Conservation (phyloP, 2,888 invertebrate species). For the Blastobasis adustella region DNA sequence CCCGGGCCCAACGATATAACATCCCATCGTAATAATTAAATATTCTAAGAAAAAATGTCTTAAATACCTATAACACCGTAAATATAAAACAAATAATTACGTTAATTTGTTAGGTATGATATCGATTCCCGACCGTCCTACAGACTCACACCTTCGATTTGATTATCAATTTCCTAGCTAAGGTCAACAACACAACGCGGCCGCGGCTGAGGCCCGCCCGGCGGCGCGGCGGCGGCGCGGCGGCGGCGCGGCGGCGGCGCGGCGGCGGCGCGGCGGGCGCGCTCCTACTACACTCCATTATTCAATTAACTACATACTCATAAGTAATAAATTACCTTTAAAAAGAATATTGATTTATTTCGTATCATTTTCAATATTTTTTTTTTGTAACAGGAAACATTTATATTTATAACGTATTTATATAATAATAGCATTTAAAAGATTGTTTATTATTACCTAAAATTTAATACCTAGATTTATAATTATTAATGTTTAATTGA, state of each 20-base stretch:
- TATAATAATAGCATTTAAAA: conserved; percentile 76
- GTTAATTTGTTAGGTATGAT: conserved; percentile 75
- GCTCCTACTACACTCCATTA: conserved; percentile 51
- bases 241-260: conserved; percentile 15
- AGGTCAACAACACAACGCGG: conserved; percentile 71
- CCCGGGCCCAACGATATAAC: conserved; percentile 67
- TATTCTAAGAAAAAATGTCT: conserved; percentile 75
- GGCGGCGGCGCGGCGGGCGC: conserved; percentile 19
- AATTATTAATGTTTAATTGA: conserved; percentile 75
- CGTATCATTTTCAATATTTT: conserved; percentile 74
- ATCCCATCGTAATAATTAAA: conserved; percentile 73
- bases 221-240: conserved; percentile 31
- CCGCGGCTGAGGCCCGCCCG: conserved; percentile 34
- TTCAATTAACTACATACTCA: conserved; percentile 74
- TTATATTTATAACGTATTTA: conserved; percentile 76
- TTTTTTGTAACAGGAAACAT: conserved; percentile 76
- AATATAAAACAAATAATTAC: conserved; percentile 75
- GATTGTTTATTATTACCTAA: conserved; percentile 76
- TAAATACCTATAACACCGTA: conserved; percentile 75
- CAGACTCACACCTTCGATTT: conserved; percentile 73
- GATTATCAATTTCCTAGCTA: conserved; percentile 75
- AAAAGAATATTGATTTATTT: conserved; percentile 74
- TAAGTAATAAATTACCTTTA: conserved; percentile 73
- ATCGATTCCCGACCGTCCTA: conserved; percentile 71
- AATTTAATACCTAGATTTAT: conserved; percentile 74